phyloP scores from a whole-genome alignment of 2,113 vertebrate species.

The Catharus minimus region DNA sequence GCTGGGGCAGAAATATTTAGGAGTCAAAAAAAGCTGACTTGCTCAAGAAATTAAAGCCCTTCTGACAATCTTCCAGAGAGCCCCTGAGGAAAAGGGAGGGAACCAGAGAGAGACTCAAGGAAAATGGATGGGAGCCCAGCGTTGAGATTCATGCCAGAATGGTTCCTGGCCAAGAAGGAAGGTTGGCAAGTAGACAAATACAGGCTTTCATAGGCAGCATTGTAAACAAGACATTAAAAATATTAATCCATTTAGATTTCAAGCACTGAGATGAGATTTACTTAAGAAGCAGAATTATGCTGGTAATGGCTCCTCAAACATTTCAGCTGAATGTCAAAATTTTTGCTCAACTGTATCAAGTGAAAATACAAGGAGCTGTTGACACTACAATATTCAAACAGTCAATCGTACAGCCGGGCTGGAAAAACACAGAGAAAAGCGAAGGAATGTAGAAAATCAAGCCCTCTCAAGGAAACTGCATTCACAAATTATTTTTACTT shows the following conservation, averaged over 20 bases:
- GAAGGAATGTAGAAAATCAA: slow-evolving; percentile 44
- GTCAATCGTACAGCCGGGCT: background rate
- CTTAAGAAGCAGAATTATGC: slow-evolving; percentile 45
- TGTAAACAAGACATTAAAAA: slow-evolving; percentile 68
- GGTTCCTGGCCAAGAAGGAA: slow-evolving; percentile 63
- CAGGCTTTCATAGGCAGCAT: slow-evolving; percentile 64
- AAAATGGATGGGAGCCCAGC: slow-evolving; percentile 71
- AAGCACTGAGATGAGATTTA: slow-evolving; percentile 38
- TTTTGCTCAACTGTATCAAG: slow-evolving; percentile 33
- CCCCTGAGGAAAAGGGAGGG: slow-evolving; percentile 68
- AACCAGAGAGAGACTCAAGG: slow-evolving; percentile 51
- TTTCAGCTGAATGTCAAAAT: slow-evolving; percentile 42
- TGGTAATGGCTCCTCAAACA: slow-evolving; percentile 50
- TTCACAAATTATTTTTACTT: slow-evolving; percentile 38
- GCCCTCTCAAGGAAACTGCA: background rate
- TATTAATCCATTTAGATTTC: slow-evolving; percentile 53
- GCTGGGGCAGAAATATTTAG: slow-evolving; percentile 46
- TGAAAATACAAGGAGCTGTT: slow-evolving; percentile 15
- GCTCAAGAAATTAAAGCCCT: slow-evolving; percentile 72
- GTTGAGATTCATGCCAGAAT: slow-evolving; percentile 61
- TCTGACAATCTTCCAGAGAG: slow-evolving; percentile 68
- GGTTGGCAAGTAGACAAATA: slow-evolving; percentile 69
- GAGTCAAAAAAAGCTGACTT: slow-evolving; percentile 69
- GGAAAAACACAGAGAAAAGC: slow-evolving; percentile 37
- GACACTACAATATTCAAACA: slow-evolving; percentile 27